Evolutionary conservation across 2,888 invertebrate genomes (phyloP).

Genomic region (Erebia epiphron): DNA sequence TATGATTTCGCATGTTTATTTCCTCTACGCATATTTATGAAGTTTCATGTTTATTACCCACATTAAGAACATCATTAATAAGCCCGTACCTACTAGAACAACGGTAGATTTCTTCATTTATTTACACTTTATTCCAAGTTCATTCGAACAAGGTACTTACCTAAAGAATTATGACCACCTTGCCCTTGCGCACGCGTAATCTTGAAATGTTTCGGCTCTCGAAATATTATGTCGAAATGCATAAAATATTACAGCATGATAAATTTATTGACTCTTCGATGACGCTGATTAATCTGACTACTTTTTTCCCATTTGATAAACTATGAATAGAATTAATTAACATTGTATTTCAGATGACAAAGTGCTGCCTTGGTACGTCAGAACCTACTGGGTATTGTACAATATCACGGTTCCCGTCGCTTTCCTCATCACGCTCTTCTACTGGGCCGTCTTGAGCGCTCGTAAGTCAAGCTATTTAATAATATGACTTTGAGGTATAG

Average conservation of each 20-base stretch:
- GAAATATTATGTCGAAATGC: constrained; percentile 1
- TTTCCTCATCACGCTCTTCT: constrained; percentile 76
- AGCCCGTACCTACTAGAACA: neutral
- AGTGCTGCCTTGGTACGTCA: constrained; percentile 74
- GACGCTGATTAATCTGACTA: neutral
- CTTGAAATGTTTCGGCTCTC: neutral
- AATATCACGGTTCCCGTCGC: constrained; percentile 75
- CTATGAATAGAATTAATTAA: neutral
- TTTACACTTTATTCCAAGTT: constrained; percentile 1
- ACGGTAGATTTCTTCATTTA: neutral
- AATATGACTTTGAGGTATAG: no score
- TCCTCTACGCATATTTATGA: no score
- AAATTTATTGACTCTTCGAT: neutral
- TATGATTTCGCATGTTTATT: no score
- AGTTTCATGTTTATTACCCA: neutral
- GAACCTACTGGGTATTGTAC: constrained; percentile 76
- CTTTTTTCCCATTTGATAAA: neutral
- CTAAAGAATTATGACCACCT: neutral
- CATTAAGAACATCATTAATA: neutral
- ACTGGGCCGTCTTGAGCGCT: constrained; percentile 70
- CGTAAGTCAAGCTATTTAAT: constrained; percentile 52
- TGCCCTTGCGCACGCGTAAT: constrained; percentile 1
- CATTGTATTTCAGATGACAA: constrained; percentile 59
- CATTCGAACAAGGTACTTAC: neutral
- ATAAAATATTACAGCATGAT: neutral